Base-by-base conservation (phyloP, 2,888 invertebrate species). In the Metellina segmentata region DNA sequence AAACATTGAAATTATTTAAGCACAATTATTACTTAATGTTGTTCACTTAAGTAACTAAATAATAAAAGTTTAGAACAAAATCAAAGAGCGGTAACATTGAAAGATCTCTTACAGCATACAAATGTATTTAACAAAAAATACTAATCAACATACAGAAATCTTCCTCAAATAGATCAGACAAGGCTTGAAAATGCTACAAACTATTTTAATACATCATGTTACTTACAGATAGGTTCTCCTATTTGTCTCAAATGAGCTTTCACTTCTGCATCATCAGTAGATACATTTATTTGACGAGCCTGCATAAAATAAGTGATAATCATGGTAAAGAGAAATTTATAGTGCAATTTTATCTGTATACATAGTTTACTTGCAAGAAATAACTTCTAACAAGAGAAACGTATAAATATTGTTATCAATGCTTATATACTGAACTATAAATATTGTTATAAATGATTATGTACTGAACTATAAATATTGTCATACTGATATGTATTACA, bases 221-320 rank as follows among this genome's bases (percentile, higher is more conserved):
- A 75, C 91, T 93, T 88, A 93, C 99, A 99, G 94, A 99, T 98
- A 0, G 99, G 99, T 95, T 99, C 99, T 6, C 98, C 98, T 0
- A 99, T 95, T 94, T 98, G 98, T 9, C 99, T 95, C 2, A 99
- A 96, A 95, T 98, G 98, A 93, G 97, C 96, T 95, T 97, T 98
- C 2, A 99, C 99, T 96, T 99, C 99, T 13, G 97, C 96, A 95
- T 99, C 99, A 95, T 99, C 99, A 0, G 99, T 99, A 0, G 99
- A 99, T 0, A 99, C 98, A 94, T 99, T 99, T 81, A 99, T 97
- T 94, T 98, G 98, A 8, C 99, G 96, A 0, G 98, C 95, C 95
- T 95, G 90, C 19, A 88, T 77, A 16, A 83, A 69, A 75, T 49
- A 11, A 16, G 13, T 49, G 11, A 61, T 6, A 61, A 61, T 61